Base-by-base conservation (phyloP, 2,888 invertebrate species). In the Anodontia alba region DNA sequence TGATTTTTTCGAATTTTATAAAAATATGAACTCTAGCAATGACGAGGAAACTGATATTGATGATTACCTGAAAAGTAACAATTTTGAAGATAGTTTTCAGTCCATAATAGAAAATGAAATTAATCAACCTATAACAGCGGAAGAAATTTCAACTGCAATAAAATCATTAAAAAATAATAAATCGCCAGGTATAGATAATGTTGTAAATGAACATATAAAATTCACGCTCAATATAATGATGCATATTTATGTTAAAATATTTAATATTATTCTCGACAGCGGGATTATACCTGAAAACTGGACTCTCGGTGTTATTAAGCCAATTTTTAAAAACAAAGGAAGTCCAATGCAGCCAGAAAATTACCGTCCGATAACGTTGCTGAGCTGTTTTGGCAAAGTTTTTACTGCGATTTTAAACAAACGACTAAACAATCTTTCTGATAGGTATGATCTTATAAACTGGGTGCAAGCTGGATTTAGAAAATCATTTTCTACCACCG, bases 291-390 rank as follows among this genome's bases (percentile, higher is more conserved):
- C 76, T 42, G 17, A 33, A 31, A n/a, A 10, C 12, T 76, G 76
- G 73, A 42, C 72, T 42, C 20, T 31, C 5, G 76, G 73, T 38
- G n/a, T 33, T 17, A 80, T 80, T 10, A 36, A 42, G 8, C 78
- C 78, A 10, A 68, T 73, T 38, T 73, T 8, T 29, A 73, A 78
- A 51, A 80, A 76, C 26, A 80, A 80, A 33, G 51, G 72, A 26
- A 43, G 54, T 38, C 17, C 20, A 15, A 29, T 38, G 3, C 43
- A 36, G 10, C 73, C 76, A 33, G 29, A 38, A 29, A 80, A 76
- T 69, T 73, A 80, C n/a, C 17, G 76, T 23, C 73, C 73, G 23
- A 80, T 76, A 1, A 72, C 80, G 0, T 17, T 80, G 7, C 36
- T 75, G n/a, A 71, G 75, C 29, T 70, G 72, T 38, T 29, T 79